Evolutionary conservation across 2,888 invertebrate species (phyloP), one percentile per base, ranked within the genome.

Genomic region (Oscheius onirici): DNA sequence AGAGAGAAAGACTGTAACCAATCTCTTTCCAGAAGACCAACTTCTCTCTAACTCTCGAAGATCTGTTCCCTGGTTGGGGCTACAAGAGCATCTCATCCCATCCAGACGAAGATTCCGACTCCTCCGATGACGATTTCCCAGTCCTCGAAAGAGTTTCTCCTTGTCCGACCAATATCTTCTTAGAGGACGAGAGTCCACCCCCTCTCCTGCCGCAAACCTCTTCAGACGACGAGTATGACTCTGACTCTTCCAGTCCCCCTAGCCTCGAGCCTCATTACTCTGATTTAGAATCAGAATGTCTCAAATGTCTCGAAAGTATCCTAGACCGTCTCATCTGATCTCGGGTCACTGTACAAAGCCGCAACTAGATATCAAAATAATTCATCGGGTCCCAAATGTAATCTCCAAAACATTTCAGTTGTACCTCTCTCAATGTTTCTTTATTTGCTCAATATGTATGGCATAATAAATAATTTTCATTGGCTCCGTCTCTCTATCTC

Each of bases 11-110:
- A n/a, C n/a, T n/a, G n/a, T n/a, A n/a, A n/a, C n/a, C n/a, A n/a
- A n/a, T 5, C 34, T 34, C 8, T 34, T 34, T 34, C 34, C 49
- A 49, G 49, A 49, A 17, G 20, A 20, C 49, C 0, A 20, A 49
- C 17, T 17, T 20, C 0, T 49, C 49, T 3, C 44, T 54, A 22
- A 49, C 49, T 8, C n/a, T 70, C 26, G 66, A 71, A 52, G 71
- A 71, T 49, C 49, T 70, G 20, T 66, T 66, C 41, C 63, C 70
- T n/a, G 73, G 66, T 26, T 55, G 70, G 66, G 26, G 41, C 34
- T 44, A 72, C 55, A 58, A 44, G 24, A 43, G 43, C 8, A 40
- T 26, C 13, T 17, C 13, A 5, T 8, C 52, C 11, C 46, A 5
- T 3, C 46, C 20, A 8, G 46, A 17, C 15, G 46, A 24, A 22